Base-by-base conservation (phyloP, 2,888 invertebrate species). In the Ophion ellenae region DNA sequence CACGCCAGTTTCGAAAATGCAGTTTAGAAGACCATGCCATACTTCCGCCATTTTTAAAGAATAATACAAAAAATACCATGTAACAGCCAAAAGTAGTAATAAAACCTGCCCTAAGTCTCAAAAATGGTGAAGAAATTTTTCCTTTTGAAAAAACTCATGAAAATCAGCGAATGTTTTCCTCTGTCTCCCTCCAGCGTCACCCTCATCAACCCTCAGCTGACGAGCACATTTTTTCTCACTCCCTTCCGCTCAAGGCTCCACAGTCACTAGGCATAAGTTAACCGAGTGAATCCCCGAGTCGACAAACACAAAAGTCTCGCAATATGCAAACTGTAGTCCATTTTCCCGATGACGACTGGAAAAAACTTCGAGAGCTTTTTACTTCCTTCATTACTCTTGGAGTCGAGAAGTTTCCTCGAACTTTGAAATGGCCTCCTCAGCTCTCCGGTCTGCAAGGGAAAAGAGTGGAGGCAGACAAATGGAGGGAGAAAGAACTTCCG, bases 301-400 rank as follows among this genome's bases (percentile, higher is more conserved):
- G 20, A 47, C 20, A 70, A 47, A 53, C 14, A 53, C 32, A 53
- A 53, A 53, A 53, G 53, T 53, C 17, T 14, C 11, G 53, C 53
- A 17, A 53, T 17, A 53, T 53, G 53, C 53, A 61, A 61, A 61
- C 24, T 61, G 20, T 24, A 61, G 9, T 20, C 71, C 24, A 32
- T 71, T 71, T 71, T 71, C 6, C 71, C 57, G 32, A 71, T 17
- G 36, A 6, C 47, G 40, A 69, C 59, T 59, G 59, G 17, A 24
- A 40, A 61, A 59, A 77, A 69, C 67, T 36, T 24, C 36, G 32
- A 9, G n/a, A 61, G 10, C 24, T 61, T 61, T 7, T 61, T 61
- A 9, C 24, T 24, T 61, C 61, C 61, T 53, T 53, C 61, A 61
- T 61, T 61, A 61, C 61, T 61, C 24, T 61, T 9, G n/a, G n/a